Percentiles rank a stretch among this genome's conserved stretches.
Evolutionary conservation across 2,888 invertebrate species (phyloP).

Genomic region (Chloroclysta siterata): DNA sequence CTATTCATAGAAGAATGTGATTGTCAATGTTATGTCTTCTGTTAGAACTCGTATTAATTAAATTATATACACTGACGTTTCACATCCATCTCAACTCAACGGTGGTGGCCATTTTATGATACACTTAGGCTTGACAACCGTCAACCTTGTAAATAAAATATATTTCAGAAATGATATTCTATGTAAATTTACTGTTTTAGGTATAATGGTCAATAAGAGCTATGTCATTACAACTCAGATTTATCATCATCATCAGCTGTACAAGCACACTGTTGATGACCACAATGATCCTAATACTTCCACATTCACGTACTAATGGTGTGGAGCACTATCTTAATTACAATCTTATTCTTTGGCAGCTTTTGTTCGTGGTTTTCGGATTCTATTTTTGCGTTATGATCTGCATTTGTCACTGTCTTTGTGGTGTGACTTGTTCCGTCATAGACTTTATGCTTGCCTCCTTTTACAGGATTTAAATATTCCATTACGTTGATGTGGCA

Average conservation of each 20-base stretch:
- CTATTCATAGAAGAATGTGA: too few species aligned
- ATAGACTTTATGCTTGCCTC: neutral
- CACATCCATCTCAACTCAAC: too few species aligned
- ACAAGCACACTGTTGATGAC: too few species aligned
- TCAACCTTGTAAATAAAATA: too few species aligned
- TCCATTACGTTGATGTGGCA: neutral
- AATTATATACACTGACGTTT: too few species aligned
- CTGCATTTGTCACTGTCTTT: slow-evolving; percentile 23
- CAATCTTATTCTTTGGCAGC: slow-evolving; percentile 50
- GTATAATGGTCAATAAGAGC: neutral
- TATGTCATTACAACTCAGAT: neutral
- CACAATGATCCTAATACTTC: slow-evolving; percentile 41
- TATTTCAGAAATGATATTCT: too few species aligned
- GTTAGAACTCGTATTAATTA: too few species aligned
- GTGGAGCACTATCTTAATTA: slow-evolving; percentile 49
- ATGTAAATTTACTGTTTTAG: neutral
- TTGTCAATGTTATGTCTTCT: too few species aligned
- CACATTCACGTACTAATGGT: slow-evolving; percentile 48
- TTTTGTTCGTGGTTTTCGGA: slow-evolving; percentile 38
- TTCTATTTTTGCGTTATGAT: slow-evolving; percentile 35
- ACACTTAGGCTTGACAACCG: too few species aligned
- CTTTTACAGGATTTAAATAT: slow-evolving; percentile 2
- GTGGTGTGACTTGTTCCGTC: neutral
- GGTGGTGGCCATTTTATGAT: too few species aligned
- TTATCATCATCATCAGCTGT: neutral